Base-by-base conservation (phyloP, 1,140 invertebrate genomes). In the Heliconius melpomene region DNA sequence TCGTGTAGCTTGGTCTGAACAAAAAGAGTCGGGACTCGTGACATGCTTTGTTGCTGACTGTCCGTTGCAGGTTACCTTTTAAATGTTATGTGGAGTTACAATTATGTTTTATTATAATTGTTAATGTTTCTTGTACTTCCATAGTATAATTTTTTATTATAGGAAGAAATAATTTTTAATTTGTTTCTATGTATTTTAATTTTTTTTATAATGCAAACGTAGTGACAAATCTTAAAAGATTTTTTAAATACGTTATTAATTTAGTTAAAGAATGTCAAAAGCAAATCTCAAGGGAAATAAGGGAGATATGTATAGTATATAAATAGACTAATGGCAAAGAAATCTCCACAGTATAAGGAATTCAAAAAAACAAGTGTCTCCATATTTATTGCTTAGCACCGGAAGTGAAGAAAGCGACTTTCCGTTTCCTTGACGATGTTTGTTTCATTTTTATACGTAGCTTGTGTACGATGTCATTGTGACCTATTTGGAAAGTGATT, bases 381-480 rank as follows among this genome's bases (percentile, higher is more conserved):
- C 60, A 66, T 66, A 66, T 66, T 26, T 66, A 66, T 66, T 66
- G 60, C 23, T 1, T 29, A 66, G 60, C 8, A 29, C 60, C 26
- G 60, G 60, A 66, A 66, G 60, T 66, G 60, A 9, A 66, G 13
- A 26, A 66, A 16, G 60, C 60, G 60, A 29, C 60, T 9, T 66
- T 29, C 60, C 60, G 60, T 66, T 66, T 66, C 60, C 60, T 66
- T 66, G 9, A 66, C 26, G 60, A 66, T 66, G 60, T 66, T 66
- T 66, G 60, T 66, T 66, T 66, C 60, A 66, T 66, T 66, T 66
- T 66, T 66, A 29, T 23, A 66, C 11, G 26, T 29, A 29, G 60
- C 60, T 66, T 66, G 26, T 66, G 13, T 26, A 16, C 29, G n/a
- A 57, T 2, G 3, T 66, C 26, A 66, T 16, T 16, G 23, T 66